phyloP scores from a whole-genome alignment of 2,113 vertebrate genomes.

The Arothron firmamentum region DNA sequence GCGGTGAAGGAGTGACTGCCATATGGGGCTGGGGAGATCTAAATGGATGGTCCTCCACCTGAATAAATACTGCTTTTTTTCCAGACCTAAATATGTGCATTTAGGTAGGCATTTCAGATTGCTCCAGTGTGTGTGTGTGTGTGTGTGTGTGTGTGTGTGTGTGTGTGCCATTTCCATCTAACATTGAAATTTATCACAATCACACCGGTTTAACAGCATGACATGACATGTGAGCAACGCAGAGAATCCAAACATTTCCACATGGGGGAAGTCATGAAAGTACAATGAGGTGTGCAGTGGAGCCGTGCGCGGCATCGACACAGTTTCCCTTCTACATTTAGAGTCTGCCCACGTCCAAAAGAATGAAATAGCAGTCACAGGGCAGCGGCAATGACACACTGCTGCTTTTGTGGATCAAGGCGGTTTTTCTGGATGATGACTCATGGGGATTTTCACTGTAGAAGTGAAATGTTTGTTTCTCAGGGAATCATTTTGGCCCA shows the following conservation, averaged over 20 bases:
- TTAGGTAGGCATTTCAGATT: slow-evolving; percentile 72
- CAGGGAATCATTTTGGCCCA: neutral
- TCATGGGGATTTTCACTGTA: neutral
- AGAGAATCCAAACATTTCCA: slow-evolving; percentile 68
- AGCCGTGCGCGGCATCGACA: slow-evolving; percentile 33
- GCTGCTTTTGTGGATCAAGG: slow-evolving; percentile 21
- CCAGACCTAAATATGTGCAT: slow-evolving; percentile 76
- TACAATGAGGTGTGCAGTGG: slow-evolving; percentile 56
- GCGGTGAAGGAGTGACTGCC: slow-evolving; percentile 52
- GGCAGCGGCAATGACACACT: slow-evolving; percentile 20
- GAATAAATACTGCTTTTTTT: slow-evolving; percentile 80
- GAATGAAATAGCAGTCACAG: slow-evolving; percentile 43
- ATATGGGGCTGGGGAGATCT: slow-evolving; percentile 40
- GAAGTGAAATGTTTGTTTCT: neutral
- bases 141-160: no score
- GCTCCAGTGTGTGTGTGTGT: slow-evolving; percentile 28
- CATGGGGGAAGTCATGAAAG: slow-evolving; percentile 67
- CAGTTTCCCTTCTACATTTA: slow-evolving; percentile 23
- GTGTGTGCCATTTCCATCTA: slow-evolving; percentile 67
- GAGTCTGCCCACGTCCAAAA: slow-evolving; percentile 20
- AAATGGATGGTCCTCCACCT: slow-evolving; percentile 63
- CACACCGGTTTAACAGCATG: slow-evolving; percentile 59
- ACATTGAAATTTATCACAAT: slow-evolving; percentile 76
- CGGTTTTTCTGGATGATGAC: slow-evolving; percentile 3
- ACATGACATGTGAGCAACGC: slow-evolving; percentile 63